These are phyloP conservation scores for Palythoa grandis DNA, from an alignment of 92 coral and sea anemone species.

Conservation along the genomic window DNA sequence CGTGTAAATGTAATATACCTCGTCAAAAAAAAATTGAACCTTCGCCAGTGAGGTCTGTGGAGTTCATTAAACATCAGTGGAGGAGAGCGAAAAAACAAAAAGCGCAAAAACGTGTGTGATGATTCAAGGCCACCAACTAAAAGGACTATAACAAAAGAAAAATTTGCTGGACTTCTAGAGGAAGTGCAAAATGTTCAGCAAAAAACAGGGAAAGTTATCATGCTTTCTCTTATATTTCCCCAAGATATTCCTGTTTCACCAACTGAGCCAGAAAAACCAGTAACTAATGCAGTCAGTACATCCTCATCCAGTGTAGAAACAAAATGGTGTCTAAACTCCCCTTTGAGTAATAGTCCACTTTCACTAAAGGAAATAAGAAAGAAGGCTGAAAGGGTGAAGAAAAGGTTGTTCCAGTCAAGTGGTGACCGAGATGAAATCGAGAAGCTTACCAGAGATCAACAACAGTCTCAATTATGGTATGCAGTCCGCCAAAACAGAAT, in stretches of 20 bases:
- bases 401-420: slow-evolving; percentile 38
- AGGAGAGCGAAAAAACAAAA: not conserved
- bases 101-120: not conserved
- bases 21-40: slow-evolving; percentile 9
- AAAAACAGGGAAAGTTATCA: slow-evolving; percentile 14
- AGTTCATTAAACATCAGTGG: slow-evolving; percentile 35
- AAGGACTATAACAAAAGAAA: slow-evolving; percentile 15
- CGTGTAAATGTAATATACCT: slow-evolving; percentile 1
- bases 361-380: not conserved
- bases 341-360: not conserved
- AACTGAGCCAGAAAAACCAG: not conserved
- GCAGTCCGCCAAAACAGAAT: slow-evolving; percentile 31
- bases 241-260: slow-evolving; percentile 24
- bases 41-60: slow-evolving; percentile 9
- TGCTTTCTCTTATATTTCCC: slow-evolving; percentile 18
- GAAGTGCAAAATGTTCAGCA: slow-evolving; percentile 5
- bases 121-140: slow-evolving; percentile 1
- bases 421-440: slow-evolving; percentile 33
- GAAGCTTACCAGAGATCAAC: slow-evolving; percentile 29
- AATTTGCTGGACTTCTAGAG: slow-evolving; percentile 10
- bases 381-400: slow-evolving; percentile 32
- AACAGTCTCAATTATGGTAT: slow-evolving; percentile 39
- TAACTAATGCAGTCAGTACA: slow-evolving; percentile 2
- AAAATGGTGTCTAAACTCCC: not conserved
- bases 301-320: not conserved